phyloP scores from a whole-genome alignment of 2,888 invertebrate genomes.

The Phaonia tiefii region DNA sequence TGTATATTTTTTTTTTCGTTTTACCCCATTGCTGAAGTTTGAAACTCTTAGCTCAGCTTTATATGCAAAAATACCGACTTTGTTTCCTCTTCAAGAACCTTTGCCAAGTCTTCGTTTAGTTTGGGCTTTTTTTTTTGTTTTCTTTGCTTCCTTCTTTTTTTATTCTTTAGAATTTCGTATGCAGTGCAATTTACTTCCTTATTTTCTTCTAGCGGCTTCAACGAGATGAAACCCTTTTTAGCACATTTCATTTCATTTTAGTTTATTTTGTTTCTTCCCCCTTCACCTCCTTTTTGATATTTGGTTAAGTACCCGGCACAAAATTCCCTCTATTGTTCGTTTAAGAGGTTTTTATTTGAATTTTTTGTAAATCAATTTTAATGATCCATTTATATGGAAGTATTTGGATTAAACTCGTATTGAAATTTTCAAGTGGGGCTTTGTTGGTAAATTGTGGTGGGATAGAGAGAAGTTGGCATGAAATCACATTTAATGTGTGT shows the following conservation, averaged over 20 bases:
- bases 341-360: conserved; percentile 54
- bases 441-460: too few relatives aligned
- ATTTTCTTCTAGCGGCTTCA: conserved; percentile 45
- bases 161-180: conserved; percentile 44
- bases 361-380: conserved; percentile 70
- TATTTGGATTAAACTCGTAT: conserved; percentile 33
- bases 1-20: conserved; percentile 72
- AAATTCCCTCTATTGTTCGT: conserved; percentile 60
- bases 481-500: too few relatives aligned
- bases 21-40: conserved; percentile 50
- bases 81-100: conserved; percentile 27
- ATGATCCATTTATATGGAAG: conserved; percentile 69
- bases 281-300: too few relatives aligned
- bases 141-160: too few relatives aligned
- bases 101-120: conserved; percentile 49
- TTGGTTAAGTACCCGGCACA: conserved; percentile 14
- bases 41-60: conserved; percentile 53
- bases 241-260: not conserved
- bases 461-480: too few relatives aligned
- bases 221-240: conserved; percentile 21
- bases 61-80: conserved; percentile 66
- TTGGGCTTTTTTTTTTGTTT: conserved; percentile 32
- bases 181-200: conserved; percentile 61
- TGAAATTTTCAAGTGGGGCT: conserved; percentile 58
- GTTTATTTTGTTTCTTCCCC: conserved; percentile 3